A percentile compares a stretch with the other conserved stretches of the same genome.
Conservation (phyloP, 2,888 invertebrate genomes). For the Gymnocheta viridis region DNA sequence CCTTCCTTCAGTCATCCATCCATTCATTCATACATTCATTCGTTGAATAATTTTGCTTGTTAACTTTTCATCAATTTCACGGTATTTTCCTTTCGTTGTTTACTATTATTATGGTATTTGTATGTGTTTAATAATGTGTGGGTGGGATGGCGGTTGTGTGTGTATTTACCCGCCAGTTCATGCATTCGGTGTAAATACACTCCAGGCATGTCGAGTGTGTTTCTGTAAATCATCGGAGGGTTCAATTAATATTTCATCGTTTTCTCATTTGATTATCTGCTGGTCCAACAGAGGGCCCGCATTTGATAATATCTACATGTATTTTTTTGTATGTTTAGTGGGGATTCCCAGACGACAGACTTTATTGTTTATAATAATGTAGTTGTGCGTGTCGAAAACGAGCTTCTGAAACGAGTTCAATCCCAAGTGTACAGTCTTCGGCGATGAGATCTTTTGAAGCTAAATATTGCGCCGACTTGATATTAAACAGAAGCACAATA, state of each 20-base stretch:
- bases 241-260: not conserved
- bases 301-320: too few relatives aligned
- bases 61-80: slow-evolving; percentile 65
- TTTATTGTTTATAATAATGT: too few relatives aligned
- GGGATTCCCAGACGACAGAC: too few relatives aligned
- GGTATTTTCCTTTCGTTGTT: slow-evolving; percentile 58
- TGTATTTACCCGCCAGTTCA: not conserved
- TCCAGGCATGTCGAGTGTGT: not conserved
- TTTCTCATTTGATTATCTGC: not conserved
- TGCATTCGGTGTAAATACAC: not conserved
- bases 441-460: too few relatives aligned
- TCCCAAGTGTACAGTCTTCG: too few relatives aligned
- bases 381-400: too few relatives aligned
- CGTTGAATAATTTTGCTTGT: slow-evolving; percentile 51
- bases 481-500: too few relatives aligned
- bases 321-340: too few relatives aligned
- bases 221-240: not conserved
- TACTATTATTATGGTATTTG: slow-evolving; percentile 33
- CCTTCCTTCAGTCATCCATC: not conserved
- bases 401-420: too few relatives aligned
- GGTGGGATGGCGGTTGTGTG: not conserved
- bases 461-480: too few relatives aligned
- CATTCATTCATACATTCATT: slow-evolving; percentile 16
- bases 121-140: not conserved
- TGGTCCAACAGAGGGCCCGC: too few relatives aligned